Evolutionary conservation across 2,113 vertebrate genomes (phyloP).

Genomic region (Apteryx owenii): DNA sequence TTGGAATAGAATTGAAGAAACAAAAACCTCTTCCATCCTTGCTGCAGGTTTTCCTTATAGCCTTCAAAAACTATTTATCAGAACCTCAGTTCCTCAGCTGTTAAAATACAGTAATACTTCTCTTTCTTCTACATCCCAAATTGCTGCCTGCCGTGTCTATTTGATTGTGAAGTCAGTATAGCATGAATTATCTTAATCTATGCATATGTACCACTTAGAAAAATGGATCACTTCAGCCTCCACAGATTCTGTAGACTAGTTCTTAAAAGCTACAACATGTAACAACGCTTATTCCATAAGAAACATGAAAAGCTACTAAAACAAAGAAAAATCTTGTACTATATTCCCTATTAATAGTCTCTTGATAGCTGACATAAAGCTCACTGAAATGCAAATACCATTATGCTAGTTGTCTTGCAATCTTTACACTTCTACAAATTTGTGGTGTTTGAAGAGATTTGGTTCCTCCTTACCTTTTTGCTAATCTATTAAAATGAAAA

Average conservation of each 20-base stretch:
- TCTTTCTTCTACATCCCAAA: neutral
- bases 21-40: neutral
- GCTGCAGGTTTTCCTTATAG: neutral
- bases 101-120: neutral
- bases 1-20: neutral
- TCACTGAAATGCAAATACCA: neutral
- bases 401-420: neutral
- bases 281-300: neutral
- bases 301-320: neutral
- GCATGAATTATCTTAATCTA: neutral
- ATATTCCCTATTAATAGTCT: neutral
- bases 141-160: neutral
- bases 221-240: neutral
- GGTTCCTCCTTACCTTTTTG: neutral
- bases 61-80: neutral
- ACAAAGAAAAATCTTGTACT: neutral
- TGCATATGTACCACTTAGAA: neutral
- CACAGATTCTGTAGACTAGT: neutral
- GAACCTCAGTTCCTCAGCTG: neutral
- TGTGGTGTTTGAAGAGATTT: neutral
- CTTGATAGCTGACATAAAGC: neutral
- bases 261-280: neutral
- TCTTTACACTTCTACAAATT: neutral
- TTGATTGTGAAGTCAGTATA: neutral
- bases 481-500: neutral